Conservation (phyloP, 1,140 invertebrate species). For the Cydia splendana region DNA sequence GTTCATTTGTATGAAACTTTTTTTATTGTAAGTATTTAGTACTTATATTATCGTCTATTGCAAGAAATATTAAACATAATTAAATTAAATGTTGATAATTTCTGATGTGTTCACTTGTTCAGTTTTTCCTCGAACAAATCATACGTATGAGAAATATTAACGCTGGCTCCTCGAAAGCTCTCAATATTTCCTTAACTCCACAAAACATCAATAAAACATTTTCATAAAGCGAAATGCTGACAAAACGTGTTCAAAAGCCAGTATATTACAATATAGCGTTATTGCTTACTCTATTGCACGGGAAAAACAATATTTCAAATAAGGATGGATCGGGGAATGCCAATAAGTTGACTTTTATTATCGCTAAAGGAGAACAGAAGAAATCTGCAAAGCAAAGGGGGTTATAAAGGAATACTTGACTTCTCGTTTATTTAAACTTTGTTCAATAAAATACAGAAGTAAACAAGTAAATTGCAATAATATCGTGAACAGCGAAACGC, state of each 20-base stretch:
- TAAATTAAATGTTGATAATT: too few species aligned
- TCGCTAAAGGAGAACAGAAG: neutral
- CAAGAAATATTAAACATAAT: too few species aligned
- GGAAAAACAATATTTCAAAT: slow-evolving; percentile 13
- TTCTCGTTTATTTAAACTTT: too few species aligned
- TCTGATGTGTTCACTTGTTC: too few species aligned
- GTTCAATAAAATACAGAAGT: too few species aligned
- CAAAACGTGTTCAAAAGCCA: neutral
- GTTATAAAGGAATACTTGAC: neutral
- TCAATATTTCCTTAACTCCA: neutral
- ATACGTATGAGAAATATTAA: neutral
- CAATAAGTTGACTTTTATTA: slow-evolving; percentile 21
- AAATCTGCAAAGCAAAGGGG: neutral
- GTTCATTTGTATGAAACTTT: too few species aligned
- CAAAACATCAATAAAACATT: slow-evolving; percentile 7
- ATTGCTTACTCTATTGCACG: neutral
- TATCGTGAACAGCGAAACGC: too few species aligned
- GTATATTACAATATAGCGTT: neutral
- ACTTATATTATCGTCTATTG: too few species aligned
- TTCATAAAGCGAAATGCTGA: neutral
- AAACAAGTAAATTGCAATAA: too few species aligned
- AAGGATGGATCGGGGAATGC: slow-evolving; percentile 5
- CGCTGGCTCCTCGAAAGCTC: neutral
- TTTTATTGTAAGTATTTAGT: too few species aligned
- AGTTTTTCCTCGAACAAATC: too few species aligned